Base-by-base conservation (phyloP, 2,797 vertebrate species). In the Molossus molossus region DNA sequence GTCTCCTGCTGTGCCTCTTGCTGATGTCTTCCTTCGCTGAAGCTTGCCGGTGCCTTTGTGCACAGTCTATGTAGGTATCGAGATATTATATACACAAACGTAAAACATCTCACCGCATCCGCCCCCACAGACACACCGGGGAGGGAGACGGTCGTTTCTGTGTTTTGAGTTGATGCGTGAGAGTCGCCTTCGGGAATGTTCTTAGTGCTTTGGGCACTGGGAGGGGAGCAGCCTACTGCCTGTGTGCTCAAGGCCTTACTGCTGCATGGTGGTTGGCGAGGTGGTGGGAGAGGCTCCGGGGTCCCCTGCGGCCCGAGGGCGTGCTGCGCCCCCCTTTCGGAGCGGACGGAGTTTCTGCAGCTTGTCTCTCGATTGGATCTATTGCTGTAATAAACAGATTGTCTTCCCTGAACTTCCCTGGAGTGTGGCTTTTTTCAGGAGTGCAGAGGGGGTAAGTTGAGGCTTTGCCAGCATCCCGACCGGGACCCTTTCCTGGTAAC, bases 11-110 rank as follows among this genome's bases (percentile, higher is more conserved):
- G 94, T 92, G 97, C 97, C 98, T 98, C 98, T 94, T 90, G 82
- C 96, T 93, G 91, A 90, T 69, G 64, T 97, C 94, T 96, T 87
- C 97, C 96, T 97, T 69, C 97, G 93, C 83, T 81, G 97, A 97
- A 95, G 95, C 96, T 98, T 96, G 97, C 97, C 94, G 86, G 95
- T 95, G 98, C 97, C 80, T 80, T 92, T 97, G 97, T 96, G 90
- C 94, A 97, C 97, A 97, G 96, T 50, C 97, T 97, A 50, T 97
- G n/a, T 86, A 97, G 90, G 55, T 79, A 92, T 62, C 92, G 89
- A 90, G 85, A 97, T 90, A 94, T 95, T 88, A 90, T 97, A 89
- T 95, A 86, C 55, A 72, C 64, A 67, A 84, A 87, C 93, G 76
- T 62, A 94, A 96, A 96, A 94, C 53, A 86, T 97, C 86, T 97